Percentiles rank a stretch among this genome's conserved stretches.
Evolutionary conservation across 2,888 invertebrate species (phyloP).

Genomic region (Patella pellucida): DNA sequence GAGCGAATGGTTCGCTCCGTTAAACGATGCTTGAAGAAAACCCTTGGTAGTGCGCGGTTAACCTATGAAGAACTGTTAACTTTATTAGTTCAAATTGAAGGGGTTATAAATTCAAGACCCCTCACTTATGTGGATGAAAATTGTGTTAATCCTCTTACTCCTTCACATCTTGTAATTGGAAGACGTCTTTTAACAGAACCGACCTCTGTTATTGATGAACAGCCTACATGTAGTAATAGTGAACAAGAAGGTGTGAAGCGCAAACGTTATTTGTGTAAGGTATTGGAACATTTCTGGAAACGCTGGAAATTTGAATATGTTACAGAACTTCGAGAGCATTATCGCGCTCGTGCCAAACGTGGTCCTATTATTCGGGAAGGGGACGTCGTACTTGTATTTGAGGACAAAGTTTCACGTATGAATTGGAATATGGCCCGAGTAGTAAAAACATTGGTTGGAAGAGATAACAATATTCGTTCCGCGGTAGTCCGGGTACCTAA

Average conservation of each 20-base stretch:
- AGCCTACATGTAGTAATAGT: neutral
- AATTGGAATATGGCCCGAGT: slow-evolving; percentile 1
- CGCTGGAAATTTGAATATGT: neutral
- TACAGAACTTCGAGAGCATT: neutral
- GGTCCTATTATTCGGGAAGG: neutral
- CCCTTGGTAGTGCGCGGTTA: neutral
- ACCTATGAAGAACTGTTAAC: neutral
- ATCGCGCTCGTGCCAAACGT: neutral
- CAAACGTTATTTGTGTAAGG: neutral
- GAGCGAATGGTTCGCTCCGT: neutral
- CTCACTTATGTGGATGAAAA: neutral
- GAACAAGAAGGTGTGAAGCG: neutral
- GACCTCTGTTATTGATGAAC: neutral
- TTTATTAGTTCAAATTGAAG: neutral
- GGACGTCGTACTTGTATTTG: neutral
- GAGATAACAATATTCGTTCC: neutral
- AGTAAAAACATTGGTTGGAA: neutral
- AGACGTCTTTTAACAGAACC: neutral
- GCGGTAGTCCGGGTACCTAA: slow-evolving; percentile 1
- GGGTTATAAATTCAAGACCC: neutral
- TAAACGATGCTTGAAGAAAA: neutral
- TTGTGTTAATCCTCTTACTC: neutral
- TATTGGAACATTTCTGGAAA: neutral
- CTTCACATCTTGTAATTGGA: neutral
- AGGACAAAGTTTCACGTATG: neutral